phyloP scores from a whole-genome alignment of 2,797 vertebrate species.

The Myiothlypis coronata region DNA sequence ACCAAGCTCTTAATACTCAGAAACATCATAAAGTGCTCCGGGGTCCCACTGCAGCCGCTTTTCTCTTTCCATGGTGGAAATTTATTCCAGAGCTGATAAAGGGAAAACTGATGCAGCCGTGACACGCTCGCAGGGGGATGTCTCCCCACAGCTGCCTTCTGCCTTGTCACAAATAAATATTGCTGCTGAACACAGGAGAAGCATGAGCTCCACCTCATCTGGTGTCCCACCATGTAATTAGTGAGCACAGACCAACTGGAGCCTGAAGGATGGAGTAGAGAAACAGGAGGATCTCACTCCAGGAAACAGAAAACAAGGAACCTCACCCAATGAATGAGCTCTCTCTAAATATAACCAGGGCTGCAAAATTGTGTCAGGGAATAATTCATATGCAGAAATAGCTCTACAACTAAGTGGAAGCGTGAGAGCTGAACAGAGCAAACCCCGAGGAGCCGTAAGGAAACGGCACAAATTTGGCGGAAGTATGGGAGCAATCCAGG shows the following conservation, averaged over 20 bases:
- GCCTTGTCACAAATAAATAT: neutral
- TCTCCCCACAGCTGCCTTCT: neutral
- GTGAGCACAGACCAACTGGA: neutral
- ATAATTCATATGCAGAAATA: slow-evolving; percentile 37
- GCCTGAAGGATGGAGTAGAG: neutral
- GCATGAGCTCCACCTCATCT: neutral
- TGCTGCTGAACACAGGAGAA: neutral
- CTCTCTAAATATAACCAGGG: slow-evolving; percentile 47
- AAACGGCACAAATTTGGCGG: fast-evolving
- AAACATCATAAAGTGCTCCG: neutral
- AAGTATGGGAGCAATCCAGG: neutral
- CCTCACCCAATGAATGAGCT: slow-evolving; percentile 19
- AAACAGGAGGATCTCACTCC: neutral
- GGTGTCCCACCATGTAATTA: slow-evolving; percentile 9
- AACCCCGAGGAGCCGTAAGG: neutral
- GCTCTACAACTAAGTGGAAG: slow-evolving; percentile 4
- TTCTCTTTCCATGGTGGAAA: neutral
- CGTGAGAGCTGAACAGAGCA: neutral
- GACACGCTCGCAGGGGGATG: fast-evolving
- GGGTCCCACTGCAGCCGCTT: neutral
- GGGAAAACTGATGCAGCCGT: neutral
- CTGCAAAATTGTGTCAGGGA: slow-evolving; percentile 42
- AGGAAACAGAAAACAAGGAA: neutral
- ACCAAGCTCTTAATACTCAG: neutral
- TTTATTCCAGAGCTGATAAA: neutral